phyloP scores from a whole-genome alignment of 2,113 vertebrate genomes.

The Cervus canadensis region DNA sequence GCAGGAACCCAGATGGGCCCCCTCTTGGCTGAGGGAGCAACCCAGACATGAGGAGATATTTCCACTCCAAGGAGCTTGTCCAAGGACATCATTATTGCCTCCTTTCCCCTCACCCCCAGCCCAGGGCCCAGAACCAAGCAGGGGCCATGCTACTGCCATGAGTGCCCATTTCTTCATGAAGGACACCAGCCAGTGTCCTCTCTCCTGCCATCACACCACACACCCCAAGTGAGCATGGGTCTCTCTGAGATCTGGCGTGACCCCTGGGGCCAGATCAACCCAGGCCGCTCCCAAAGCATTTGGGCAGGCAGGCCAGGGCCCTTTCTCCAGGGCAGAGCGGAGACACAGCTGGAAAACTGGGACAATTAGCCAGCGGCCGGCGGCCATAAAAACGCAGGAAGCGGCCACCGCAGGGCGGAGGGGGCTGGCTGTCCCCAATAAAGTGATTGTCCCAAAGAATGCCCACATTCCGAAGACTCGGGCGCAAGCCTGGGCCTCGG shows the following conservation, averaged over 20 bases:
- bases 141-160: neutral
- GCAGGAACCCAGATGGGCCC: neutral
- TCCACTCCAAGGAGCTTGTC: neutral
- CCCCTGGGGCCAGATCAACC: neutral
- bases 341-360: constrained; percentile 71
- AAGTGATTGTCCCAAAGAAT: constrained; percentile 75
- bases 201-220: neutral
- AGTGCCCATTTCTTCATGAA: neutral
- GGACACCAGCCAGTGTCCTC: neutral
- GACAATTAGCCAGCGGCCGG: constrained; percentile 69
- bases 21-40: neutral
- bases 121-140: neutral
- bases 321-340: constrained; percentile 12
- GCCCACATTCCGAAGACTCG: constrained; percentile 61
- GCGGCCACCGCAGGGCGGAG: constrained; percentile 54
- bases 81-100: neutral
- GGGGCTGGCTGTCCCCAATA: constrained; percentile 66
- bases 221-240: neutral
- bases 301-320: neutral
- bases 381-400: constrained; percentile 75
- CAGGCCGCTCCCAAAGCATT: neutral
- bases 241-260: neutral
- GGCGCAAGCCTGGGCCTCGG: neutral
- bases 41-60: neutral
- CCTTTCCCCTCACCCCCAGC: neutral